Evolutionary conservation across 2,797 vertebrate species (phyloP), one percentile per base, ranked within the genome.

Genomic region (Coendou prehensilis): DNA sequence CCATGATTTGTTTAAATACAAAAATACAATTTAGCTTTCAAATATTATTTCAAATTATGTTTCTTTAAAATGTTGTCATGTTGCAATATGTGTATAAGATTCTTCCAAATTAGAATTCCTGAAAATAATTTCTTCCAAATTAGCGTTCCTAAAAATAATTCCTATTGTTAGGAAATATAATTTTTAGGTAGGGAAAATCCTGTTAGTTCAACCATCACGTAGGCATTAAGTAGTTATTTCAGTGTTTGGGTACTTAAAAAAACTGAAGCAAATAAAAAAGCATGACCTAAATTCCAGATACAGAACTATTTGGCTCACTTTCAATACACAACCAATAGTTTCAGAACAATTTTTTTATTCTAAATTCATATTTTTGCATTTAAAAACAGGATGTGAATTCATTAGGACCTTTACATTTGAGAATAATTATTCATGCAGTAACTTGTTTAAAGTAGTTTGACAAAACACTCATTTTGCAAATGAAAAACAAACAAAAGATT

Each of bases 401-500:
- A 82, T 71, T 63, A 89, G 80, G 30, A 50, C 1, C 14, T 59
- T 80, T 71, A 84, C 50, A 61, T 61, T 87, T 79, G 18, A 61
- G 89, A 88, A 92, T 59, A 87, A 82, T 64, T 96, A 59, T 22
- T 93, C 41, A 37, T 67, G 22, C 37, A 4, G 22, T 41, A 52
- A 69, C 13, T 76, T 7, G 54, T 89, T 85, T 91, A 76, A 71
- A 80, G n/a, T 41, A 56, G 56, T 59, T 20, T 57, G 59, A 87
- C 30, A 37, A 84, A 50, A 78, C 59, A 71, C 41, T 86, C 9
- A 82, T 82, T 96, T 95, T 22, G 83, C 41, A 85, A 61, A 75
- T 92, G 57, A 92, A 87, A 94, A 85, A 8, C 37, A 83, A 13
- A 54, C 33, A 76, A 87, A 94, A 59, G 45, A 89, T 88, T 83